A percentile compares a stretch with the other conserved stretches of the same genome.
phyloP scores from a whole-genome alignment of 2,113 vertebrate genomes.

The Ophthalmolycus amberensis region DNA sequence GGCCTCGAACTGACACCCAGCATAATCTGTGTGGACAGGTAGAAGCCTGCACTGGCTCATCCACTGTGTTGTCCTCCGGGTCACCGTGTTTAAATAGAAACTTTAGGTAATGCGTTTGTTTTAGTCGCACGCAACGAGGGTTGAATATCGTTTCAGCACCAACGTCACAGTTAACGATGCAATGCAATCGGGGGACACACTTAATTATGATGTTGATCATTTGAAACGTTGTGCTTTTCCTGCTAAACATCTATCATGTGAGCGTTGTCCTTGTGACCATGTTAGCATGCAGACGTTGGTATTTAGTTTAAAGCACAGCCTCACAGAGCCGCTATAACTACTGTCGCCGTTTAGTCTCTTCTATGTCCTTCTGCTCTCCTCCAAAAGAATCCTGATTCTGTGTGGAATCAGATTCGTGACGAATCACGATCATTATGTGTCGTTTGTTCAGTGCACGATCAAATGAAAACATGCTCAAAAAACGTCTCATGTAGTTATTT shows the following conservation, averaged over 20 bases:
- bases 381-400: no score
- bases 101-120: conserved; percentile 32
- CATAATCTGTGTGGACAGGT: conserved; percentile 64
- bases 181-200: background rate
- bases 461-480: background rate
- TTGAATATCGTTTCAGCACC: background rate
- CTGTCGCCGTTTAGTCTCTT: no score
- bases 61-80: conserved; percentile 32
- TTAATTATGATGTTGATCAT: background rate
- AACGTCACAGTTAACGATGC: background rate
- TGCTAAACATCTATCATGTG: background rate
- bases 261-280: background rate
- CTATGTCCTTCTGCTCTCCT: background rate
- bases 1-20: conserved; percentile 28
- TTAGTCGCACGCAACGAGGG: background rate
- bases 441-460: background rate
- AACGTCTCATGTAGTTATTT: background rate
- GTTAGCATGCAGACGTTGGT: background rate
- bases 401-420: background rate
- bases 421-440: background rate
- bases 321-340: no score
- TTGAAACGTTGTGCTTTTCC: background rate
- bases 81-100: conserved; percentile 55
- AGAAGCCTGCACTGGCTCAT: conserved; percentile 35
- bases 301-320: background rate